phyloP scores from a whole-genome alignment of 2,888 invertebrate species.

The Physocephala rufipes region DNA sequence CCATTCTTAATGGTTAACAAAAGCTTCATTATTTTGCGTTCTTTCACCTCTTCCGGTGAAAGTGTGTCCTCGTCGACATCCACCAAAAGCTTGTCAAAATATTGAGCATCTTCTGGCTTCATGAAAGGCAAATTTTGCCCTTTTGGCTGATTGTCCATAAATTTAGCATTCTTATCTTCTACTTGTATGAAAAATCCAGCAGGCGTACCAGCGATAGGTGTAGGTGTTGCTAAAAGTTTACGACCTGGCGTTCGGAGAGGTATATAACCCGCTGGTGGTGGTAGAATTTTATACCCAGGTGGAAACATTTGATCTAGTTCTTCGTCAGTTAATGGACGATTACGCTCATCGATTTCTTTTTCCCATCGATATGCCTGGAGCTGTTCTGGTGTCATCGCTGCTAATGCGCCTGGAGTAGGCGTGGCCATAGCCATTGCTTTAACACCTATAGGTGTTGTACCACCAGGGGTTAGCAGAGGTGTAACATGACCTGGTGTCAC shows the following conservation, averaged over 20 bases:
- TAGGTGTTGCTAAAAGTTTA: slow-evolving; percentile 97
- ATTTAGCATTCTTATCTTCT: slow-evolving; percentile 86
- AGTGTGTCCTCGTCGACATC: slow-evolving; percentile 98
- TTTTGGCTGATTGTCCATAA: slow-evolving; percentile 96
- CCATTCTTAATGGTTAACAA: slow-evolving; percentile 99
- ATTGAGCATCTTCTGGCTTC: slow-evolving; percentile 99
- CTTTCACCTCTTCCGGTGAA: slow-evolving; percentile 96
- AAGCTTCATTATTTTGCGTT: slow-evolving; percentile 98
- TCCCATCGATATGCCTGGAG: slow-evolving; percentile 98
- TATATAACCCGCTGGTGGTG: slow-evolving; percentile 94
- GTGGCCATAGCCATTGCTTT: slow-evolving; percentile 99
- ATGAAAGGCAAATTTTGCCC: slow-evolving; percentile 95
- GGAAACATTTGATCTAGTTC: slow-evolving; percentile 98
- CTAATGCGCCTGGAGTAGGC: slow-evolving; percentile 94
- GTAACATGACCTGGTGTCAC: slow-evolving; percentile 77
- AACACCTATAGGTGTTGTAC: slow-evolving; percentile 86
- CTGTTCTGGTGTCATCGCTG: slow-evolving; percentile 99
- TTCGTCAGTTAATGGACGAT: slow-evolving; percentile 95
- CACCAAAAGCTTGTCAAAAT: slow-evolving; percentile 97
- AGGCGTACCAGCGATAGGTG: slow-evolving; percentile 92
- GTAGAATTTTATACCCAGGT: slow-evolving; percentile 95
- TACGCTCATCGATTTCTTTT: slow-evolving; percentile 97
- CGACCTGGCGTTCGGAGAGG: slow-evolving; percentile 97
- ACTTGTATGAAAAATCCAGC: slow-evolving; percentile 95
- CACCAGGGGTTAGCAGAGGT: slow-evolving; percentile 81